These are phyloP conservation scores for Rhinogobius similis DNA, from an alignment of 2,113 vertebrate species.

Conservation along the genomic window DNA sequence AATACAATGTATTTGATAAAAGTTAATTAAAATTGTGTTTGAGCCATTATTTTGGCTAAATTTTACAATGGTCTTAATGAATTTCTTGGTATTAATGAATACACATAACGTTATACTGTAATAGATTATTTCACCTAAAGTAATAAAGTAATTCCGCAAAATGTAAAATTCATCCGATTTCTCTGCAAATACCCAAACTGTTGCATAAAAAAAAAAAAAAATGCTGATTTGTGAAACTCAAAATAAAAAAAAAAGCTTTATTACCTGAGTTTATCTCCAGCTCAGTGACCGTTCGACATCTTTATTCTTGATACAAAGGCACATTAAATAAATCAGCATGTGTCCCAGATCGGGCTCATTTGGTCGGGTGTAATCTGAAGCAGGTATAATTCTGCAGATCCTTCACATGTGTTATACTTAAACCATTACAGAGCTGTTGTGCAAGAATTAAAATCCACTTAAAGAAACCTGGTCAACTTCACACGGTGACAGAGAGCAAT, in stretches of 20 bases:
- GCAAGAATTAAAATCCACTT: slow-evolving; percentile 14
- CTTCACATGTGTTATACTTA: slow-evolving; percentile 3
- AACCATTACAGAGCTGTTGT: slow-evolving; percentile 8
- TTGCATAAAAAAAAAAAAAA: too few species aligned
- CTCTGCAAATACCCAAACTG: too few species aligned
- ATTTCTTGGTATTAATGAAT: too few species aligned
- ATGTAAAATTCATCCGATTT: too few species aligned
- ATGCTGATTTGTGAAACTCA: background rate
- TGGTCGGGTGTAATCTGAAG: background rate
- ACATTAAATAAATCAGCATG: background rate
- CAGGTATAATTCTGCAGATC: slow-evolving; percentile 5
- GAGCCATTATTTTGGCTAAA: too few species aligned
- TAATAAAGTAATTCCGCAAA: too few species aligned
- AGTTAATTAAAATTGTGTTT: too few species aligned
- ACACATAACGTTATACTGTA: too few species aligned
- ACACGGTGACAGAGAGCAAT: slow-evolving; percentile 3
- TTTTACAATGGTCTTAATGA: too few species aligned
- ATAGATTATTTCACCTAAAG: too few species aligned
- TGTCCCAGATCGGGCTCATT: background rate
- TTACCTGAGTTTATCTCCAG: background rate
- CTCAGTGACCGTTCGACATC: background rate
- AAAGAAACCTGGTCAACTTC: slow-evolving; percentile 5
- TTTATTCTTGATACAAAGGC: background rate
- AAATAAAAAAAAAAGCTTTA: too few species aligned
- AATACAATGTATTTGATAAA: too few species aligned